phyloP scores from a whole-genome alignment of 2,113 vertebrate genomes.

The Notiomystis cincta region DNA sequence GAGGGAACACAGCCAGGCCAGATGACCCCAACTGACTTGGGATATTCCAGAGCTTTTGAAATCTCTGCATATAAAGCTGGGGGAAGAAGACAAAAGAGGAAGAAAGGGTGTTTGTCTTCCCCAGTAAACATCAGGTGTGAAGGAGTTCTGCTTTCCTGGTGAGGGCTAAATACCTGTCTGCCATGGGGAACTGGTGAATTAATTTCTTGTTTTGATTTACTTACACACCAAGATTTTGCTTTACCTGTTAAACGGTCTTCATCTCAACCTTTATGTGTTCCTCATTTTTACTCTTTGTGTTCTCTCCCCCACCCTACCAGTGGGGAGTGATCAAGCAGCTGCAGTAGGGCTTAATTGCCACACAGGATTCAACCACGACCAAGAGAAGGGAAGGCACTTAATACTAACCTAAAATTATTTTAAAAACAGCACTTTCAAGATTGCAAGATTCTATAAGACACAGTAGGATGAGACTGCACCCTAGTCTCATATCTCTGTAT shows the following conservation, averaged over 20 bases:
- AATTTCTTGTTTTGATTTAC: background rate
- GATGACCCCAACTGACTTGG: too few relatives aligned
- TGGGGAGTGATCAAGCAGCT: background rate
- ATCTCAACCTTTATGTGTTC: background rate
- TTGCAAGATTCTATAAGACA: background rate
- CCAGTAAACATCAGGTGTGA: background rate
- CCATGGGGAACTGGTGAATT: background rate
- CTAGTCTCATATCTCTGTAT: background rate
- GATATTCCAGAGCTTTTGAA: background rate
- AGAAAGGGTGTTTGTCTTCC: background rate
- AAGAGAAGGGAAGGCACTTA: background rate
- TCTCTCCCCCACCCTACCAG: background rate
- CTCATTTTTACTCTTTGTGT: background rate
- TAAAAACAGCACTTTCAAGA: background rate
- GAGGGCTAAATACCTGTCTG: background rate
- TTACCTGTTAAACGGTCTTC: background rate
- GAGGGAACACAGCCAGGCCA: background rate
- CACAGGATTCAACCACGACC: background rate
- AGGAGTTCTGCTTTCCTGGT: background rate
- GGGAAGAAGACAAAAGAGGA: background rate
- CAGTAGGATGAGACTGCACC: background rate
- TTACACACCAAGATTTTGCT: background rate
- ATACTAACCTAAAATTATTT: background rate
- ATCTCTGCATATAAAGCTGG: background rate
- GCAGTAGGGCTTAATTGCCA: background rate